phyloP scores from a whole-genome alignment of 2,113 vertebrate species.

The Silurus glanis region DNA sequence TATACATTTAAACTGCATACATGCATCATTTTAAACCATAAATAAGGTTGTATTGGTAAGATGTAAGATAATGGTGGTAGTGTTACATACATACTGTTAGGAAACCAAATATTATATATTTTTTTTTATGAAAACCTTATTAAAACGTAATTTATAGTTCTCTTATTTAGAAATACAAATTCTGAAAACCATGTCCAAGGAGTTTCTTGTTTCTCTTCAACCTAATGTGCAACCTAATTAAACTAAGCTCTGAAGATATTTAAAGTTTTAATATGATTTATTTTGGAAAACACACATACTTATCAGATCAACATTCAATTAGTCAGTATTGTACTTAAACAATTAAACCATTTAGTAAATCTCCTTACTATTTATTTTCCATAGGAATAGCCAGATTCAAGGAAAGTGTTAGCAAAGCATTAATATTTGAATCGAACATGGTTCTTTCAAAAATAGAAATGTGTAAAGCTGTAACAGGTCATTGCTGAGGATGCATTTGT shows the following conservation, averaged over 20 bases:
- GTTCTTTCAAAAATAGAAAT: neutral
- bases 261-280: neutral
- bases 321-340: neutral
- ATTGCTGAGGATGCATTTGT: constrained; percentile 15
- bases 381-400: neutral
- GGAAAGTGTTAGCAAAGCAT: neutral
- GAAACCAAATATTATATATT: neutral
- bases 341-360: neutral
- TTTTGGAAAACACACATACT: neutral
- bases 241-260: neutral
- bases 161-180: neutral
- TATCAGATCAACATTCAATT: neutral
- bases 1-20: neutral
- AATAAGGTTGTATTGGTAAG: neutral
- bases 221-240: neutral
- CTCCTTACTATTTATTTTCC: neutral
- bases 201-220: too few species aligned
- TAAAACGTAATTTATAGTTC: too few species aligned
- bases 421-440: constrained; percentile 4
- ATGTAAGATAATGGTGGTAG: neutral
- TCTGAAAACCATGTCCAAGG: neutral
- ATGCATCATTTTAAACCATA: neutral
- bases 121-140: too few species aligned
- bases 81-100: neutral
- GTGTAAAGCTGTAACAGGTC: constrained; percentile 7